Evolutionary conservation across 2,888 invertebrate genomes (phyloP), one percentile per base, ranked within the genome.

Genomic region (Catotricha subobsoleta): DNA sequence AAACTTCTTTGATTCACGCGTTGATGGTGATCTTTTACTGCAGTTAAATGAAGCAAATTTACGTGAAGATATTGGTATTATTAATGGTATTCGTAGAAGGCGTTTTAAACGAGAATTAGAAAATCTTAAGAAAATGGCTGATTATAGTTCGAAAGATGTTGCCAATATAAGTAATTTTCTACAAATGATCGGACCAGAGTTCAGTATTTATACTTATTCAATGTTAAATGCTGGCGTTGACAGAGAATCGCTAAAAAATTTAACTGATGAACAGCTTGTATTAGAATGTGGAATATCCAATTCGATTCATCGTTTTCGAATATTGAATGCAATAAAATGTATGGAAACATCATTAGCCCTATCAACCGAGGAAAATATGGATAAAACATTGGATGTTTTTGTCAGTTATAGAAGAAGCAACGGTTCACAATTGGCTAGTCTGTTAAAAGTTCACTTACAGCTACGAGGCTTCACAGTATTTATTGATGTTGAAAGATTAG

Each of bases 351-450:
- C 72, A 40, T 56, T 78, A 48, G 71, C 72, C 12, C 74, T 67
- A 52, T 69, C 76, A 45, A 77, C 73, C 34, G 77, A 79, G 55
- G 83, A 84, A 52, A 80, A 74, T 51, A 71, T 80, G 57, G 83
- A 86, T 55, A 91, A 94, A 61, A 83, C 81, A 38, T 69, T 97
- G 49, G 97, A 98, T 59, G 95, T 95, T 1, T 98, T 98, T 64
- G 91, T 98, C 51, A 95, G 95, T 64, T 98, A 98, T 58, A 69
- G 98, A 50, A 71, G 98, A 55, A 91, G 94, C 6, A 97, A 91
- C 57, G 98, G 98, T 41, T 97, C 94, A 3, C 95, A 95, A 62
- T 65, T 97, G 53, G 95, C 95, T 47, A 86, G 87, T 67, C 68
- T 90, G 52, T 69, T 98, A 48, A 97, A 97, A 67, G 62, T 62